Conservation (phyloP, 2,113 vertebrate species). For the Ifrita kowaldi region DNA sequence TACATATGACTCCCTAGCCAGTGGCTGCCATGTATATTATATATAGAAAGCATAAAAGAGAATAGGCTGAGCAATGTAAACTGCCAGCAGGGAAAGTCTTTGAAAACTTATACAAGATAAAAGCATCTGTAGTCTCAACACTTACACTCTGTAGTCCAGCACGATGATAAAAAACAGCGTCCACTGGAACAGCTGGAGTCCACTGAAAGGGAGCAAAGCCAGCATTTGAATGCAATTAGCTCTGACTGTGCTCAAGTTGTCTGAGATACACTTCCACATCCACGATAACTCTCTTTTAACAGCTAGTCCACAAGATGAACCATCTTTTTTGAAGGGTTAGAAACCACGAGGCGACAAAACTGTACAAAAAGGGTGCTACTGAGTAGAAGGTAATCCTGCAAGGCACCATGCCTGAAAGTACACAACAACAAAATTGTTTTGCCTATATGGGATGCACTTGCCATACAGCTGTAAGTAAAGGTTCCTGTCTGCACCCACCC, state of each 20-base stretch:
- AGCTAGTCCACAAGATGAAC: background rate
- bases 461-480: background rate
- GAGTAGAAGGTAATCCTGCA: background rate
- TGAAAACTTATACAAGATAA: conserved; percentile 35
- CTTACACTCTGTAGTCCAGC: background rate
- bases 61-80: background rate
- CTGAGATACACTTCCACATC: background rate
- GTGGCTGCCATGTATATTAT: background rate
- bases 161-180: background rate
- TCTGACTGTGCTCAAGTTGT: background rate
- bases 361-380: background rate
- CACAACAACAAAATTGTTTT: background rate
- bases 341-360: background rate
- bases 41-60: background rate
- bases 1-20: background rate
- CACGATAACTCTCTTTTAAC: background rate
- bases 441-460: background rate
- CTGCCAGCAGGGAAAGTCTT: background rate
- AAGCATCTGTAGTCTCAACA: conserved; percentile 30
- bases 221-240: background rate
- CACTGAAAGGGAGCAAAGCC: background rate
- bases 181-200: background rate
- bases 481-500: background rate
- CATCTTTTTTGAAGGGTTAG: background rate
- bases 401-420: background rate